Percentiles rank a stretch among this genome's conserved stretches.
These are phyloP conservation scores for Amphilophus citrinellus DNA, from an alignment of 2,113 vertebrate genomes.

Conservation along the genomic window DNA sequence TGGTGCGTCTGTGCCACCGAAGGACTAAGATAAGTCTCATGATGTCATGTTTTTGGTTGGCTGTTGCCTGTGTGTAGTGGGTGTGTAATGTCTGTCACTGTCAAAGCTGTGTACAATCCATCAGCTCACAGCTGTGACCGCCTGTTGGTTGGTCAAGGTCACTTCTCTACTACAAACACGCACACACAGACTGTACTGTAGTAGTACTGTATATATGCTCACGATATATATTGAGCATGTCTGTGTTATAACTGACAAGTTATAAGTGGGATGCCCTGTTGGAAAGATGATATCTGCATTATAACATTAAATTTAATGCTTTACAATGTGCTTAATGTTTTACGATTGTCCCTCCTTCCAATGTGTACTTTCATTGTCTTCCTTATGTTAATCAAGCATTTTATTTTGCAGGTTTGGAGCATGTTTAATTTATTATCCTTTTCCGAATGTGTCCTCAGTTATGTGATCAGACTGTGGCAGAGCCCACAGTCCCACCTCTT, in stretches of 20 bases:
- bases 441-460: not conserved
- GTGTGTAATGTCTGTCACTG: constrained; percentile 13
- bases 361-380: not conserved
- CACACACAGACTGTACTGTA: not conserved
- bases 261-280: too few relatives aligned
- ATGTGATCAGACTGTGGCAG: not conserved
- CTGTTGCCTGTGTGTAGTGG: not conserved
- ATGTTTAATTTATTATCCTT: not conserved
- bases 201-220: not conserved
- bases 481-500: not conserved
- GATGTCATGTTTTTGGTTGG: not conserved
- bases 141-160: constrained; percentile 62
- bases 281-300: too few relatives aligned
- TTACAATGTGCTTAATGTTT: too few relatives aligned
- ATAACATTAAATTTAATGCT: too few relatives aligned
- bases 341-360: not conserved
- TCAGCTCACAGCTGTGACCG: constrained; percentile 64
- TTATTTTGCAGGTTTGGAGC: not conserved
- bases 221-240: constrained; percentile 11
- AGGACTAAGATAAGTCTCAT: not conserved
- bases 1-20: not conserved
- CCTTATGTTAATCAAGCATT: constrained; percentile 13
- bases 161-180: not conserved
- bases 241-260: not conserved
- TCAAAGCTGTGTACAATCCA: constrained; percentile 52